Evolutionary conservation across 2,113 vertebrate species (phyloP), one percentile per base, ranked within the genome.

Genomic region (Artemisiospiza belli): DNA sequence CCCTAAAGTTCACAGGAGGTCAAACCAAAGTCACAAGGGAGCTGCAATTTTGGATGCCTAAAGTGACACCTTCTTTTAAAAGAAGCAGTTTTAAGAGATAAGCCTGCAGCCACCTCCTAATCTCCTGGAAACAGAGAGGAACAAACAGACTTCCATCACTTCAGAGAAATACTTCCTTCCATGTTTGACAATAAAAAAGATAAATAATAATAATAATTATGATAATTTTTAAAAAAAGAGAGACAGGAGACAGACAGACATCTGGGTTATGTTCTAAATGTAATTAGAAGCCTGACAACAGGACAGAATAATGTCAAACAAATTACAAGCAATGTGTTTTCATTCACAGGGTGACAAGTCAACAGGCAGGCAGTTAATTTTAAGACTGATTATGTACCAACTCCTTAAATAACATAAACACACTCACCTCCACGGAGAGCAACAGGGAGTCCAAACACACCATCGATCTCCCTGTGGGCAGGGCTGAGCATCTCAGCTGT

Each of bases 281-380:
- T 94, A 97, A 97, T 97, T 96, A 97, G 92, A 94, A 96, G 87
- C 68, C 94, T 94, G 96, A 97, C 94, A 97, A 97, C 94, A 95
- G 96, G 94, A 94, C 89, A 95, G 79, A 94, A 90, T 94, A 92
- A 95, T 94, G 87, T 91, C 97, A 96, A 96, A 96, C 95, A 96
- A 96, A 97, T 97, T 96, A 96, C 87, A 69, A 96, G 95, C 94
- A 95, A 97, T 92, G 89, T 95, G 96, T 88, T 96, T 95, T 94
- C 94, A 97, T 97, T 97, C 96, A 96, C 96, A 96, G 91, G 94
- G 96, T 97, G 95, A 97, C 96, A 95, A 97, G 83, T 97, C 94
- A 97, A 96, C 96, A 96, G 94, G 82, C 93, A 95, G 91, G 8
- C 89, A 85, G 95, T 96, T 96, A 70, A 96, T 96, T 97, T 95